Evolutionary conservation across 2,113 vertebrate genomes (phyloP).

Genomic region (Eulemur macaco): DNA sequence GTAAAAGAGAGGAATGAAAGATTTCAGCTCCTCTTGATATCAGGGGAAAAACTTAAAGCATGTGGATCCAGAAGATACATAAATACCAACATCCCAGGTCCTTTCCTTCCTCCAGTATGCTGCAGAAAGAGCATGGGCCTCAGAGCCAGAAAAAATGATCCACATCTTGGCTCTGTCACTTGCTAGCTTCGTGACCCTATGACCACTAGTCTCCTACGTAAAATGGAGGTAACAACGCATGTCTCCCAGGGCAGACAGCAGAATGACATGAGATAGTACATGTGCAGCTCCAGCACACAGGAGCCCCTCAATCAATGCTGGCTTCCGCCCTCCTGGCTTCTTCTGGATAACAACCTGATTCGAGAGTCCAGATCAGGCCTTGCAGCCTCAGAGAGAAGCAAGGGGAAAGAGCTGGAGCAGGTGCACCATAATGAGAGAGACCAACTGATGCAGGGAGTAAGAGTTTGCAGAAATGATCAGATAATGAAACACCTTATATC

Average conservation of each 20-base stretch:
- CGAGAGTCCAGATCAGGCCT: neutral
- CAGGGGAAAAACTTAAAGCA: neutral
- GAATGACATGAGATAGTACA: fast-evolving
- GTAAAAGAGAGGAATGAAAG: neutral
- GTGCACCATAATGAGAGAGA: neutral
- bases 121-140: neutral
- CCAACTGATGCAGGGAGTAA: neutral
- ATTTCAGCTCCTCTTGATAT: neutral
- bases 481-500: slow-evolving; percentile 72
- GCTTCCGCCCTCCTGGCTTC: neutral
- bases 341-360: neutral
- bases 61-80: neutral
- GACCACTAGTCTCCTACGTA: too few relatives aligned
- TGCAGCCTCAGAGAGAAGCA: neutral
- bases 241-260: neutral
- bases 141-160: neutral
- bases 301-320: neutral
- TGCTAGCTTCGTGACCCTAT: neutral
- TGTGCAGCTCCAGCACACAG: neutral
- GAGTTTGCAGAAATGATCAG: slow-evolving; percentile 33
- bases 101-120: neutral
- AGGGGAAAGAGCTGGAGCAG: neutral
- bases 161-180: neutral
- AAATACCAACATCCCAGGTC: neutral
- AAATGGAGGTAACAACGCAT: too few relatives aligned